Percentiles rank a stretch among this genome's conserved stretches.
Evolutionary conservation across 2,113 vertebrate species (phyloP).

Genomic region (Gadus chalcogrammus): DNA sequence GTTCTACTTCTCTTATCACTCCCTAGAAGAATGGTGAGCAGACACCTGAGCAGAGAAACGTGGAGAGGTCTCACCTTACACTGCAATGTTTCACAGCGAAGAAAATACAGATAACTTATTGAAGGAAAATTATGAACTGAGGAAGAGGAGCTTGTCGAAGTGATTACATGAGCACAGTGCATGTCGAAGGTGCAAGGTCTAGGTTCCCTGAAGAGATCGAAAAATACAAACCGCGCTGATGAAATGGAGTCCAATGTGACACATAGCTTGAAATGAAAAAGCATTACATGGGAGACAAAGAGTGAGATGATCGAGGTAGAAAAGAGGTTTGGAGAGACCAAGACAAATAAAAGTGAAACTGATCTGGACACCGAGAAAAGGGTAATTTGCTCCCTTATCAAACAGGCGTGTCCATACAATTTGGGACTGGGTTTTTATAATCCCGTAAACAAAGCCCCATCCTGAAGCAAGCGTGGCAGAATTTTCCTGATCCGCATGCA

Average conservation of each 20-base stretch:
- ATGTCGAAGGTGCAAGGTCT: no score
- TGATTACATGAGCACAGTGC: no score
- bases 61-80: neutral
- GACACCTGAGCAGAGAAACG: conserved; percentile 1
- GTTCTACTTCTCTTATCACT: conserved; percentile 18
- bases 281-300: no score
- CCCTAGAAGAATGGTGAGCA: conserved; percentile 9
- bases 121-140: neutral
- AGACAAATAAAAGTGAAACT: no score
- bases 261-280: no score
- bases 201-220: no score
- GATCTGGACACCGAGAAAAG: no score
- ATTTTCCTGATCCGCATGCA: conserved; percentile 2
- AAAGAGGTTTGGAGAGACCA: no score
- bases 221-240: no score
- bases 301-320: no score
- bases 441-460: conserved; percentile 31
- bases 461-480: no score
- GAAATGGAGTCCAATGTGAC: no score
- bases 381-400: conserved; percentile 50
- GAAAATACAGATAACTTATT: neutral
- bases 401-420: conserved; percentile 43
- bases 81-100: neutral
- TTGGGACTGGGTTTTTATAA: conserved; percentile 51
- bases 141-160: neutral